phyloP scores from a whole-genome alignment of 2,888 invertebrate species.

The Xestia ashworthii region DNA sequence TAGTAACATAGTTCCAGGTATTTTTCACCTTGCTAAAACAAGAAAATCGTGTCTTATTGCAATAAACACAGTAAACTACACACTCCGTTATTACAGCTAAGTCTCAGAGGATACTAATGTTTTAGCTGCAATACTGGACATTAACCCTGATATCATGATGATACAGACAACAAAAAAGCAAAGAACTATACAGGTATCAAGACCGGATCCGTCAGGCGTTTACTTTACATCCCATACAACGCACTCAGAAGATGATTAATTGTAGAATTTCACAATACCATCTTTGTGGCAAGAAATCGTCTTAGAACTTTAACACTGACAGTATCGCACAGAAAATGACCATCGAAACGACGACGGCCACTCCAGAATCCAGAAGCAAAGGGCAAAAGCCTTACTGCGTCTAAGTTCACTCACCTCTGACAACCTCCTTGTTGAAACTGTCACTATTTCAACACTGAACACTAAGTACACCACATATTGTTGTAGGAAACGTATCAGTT shows the following conservation, averaged over 20 bases:
- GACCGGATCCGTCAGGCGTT: constrained; percentile 52
- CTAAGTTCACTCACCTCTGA: constrained; percentile 84
- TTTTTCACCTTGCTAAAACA: neutral
- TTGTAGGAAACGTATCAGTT: constrained; percentile 69
- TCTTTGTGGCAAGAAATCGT: neutral
- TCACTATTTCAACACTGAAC: constrained; percentile 72
- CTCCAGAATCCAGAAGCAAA: constrained; percentile 74
- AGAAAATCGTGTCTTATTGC: neutral
- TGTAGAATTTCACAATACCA: neutral
- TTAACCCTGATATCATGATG: constrained; percentile 52
- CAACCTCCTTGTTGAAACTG: constrained; percentile 68
- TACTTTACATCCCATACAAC: constrained; percentile 19
- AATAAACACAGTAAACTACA: neutral
- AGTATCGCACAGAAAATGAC: constrained; percentile 54
- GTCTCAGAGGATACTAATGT: constrained; percentile 1
- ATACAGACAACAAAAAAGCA: constrained; percentile 48
- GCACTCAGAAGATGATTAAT: neutral
- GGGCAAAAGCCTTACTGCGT: constrained; percentile 78
- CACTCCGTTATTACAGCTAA: neutral
- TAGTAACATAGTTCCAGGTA: neutral
- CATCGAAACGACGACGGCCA: constrained; percentile 50
- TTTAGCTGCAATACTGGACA: constrained; percentile 30
- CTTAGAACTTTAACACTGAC: constrained; percentile 39
- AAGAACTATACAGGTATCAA: constrained; percentile 48
- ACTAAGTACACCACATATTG: constrained; percentile 72